Evolutionary conservation across 2,113 vertebrate genomes (phyloP).

Genomic region (Dinomys branickii): DNA sequence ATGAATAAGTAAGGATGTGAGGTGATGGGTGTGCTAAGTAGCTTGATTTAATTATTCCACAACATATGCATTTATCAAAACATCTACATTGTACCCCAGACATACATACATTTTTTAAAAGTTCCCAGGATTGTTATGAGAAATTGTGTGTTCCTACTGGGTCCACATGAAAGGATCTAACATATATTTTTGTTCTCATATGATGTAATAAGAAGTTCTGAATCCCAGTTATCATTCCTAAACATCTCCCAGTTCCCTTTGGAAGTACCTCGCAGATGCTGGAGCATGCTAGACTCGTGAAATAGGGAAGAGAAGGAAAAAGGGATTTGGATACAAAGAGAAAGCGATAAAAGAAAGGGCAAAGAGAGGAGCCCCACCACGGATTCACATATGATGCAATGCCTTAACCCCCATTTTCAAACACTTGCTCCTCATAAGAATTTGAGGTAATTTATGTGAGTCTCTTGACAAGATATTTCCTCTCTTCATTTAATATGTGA

Average conservation of each 20-base stretch:
- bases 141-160: not conserved
- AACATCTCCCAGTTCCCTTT: constrained; percentile 18
- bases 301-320: not conserved
- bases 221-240: not conserved
- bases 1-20: not conserved
- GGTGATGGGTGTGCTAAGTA: not conserved
- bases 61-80: not conserved
- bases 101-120: not conserved
- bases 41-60: not conserved
- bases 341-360: not conserved
- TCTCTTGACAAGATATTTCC: constrained; percentile 3
- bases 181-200: not conserved
- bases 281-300: not conserved
- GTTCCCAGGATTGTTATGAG: not conserved
- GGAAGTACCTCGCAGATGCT: not conserved
- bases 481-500: not conserved
- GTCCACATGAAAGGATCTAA: not conserved
- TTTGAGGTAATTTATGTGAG: not conserved
- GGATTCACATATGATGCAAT: not conserved
- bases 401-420: not conserved
- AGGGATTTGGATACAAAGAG: not conserved
- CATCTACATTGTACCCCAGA: not conserved
- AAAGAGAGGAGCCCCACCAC: not conserved
- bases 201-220: not conserved
- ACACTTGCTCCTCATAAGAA: not conserved